phyloP scores from a whole-genome alignment of 53 echinoderm and acorn worm genomes.

The Temnopleurus reevesii region DNA sequence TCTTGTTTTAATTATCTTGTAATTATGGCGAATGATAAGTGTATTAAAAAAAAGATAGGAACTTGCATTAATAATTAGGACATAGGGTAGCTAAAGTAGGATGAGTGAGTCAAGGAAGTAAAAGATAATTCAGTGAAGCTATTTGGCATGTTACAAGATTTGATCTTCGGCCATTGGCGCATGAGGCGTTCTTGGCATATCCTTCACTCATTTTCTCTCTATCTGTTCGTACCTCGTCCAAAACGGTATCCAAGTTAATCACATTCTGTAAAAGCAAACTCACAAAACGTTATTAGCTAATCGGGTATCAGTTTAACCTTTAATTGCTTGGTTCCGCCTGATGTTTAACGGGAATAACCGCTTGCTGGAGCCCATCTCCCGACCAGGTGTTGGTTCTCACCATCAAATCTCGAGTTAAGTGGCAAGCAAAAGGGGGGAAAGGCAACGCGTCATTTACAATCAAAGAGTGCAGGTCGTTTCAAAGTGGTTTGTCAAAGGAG shows the following conservation, averaged over 20 bases:
- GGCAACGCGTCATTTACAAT: background rate
- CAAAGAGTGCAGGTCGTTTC: background rate
- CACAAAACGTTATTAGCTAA: conserved; percentile 11
- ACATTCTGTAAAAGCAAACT: background rate
- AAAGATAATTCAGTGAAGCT: background rate
- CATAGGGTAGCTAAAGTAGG: no score
- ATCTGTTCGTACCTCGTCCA: background rate
- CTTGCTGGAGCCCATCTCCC: background rate
- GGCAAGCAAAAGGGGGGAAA: background rate
- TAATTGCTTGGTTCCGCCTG: background rate
- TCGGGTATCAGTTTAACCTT: background rate
- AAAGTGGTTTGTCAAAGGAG: background rate
- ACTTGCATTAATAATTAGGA: no score
- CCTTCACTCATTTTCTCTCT: background rate
- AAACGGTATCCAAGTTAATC: background rate
- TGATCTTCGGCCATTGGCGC: background rate
- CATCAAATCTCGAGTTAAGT: background rate
- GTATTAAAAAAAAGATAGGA: no score
- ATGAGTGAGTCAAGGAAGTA: background rate
- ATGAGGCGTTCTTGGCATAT: background rate
- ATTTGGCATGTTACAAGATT: conserved; percentile 19
- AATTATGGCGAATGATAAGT: no score
- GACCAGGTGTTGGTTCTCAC: background rate
- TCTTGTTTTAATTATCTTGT: no score
- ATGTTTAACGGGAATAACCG: background rate